These are phyloP conservation scores for Anticlea derivata DNA, from an alignment of 2,888 invertebrate species.

Conservation along the genomic window DNA sequence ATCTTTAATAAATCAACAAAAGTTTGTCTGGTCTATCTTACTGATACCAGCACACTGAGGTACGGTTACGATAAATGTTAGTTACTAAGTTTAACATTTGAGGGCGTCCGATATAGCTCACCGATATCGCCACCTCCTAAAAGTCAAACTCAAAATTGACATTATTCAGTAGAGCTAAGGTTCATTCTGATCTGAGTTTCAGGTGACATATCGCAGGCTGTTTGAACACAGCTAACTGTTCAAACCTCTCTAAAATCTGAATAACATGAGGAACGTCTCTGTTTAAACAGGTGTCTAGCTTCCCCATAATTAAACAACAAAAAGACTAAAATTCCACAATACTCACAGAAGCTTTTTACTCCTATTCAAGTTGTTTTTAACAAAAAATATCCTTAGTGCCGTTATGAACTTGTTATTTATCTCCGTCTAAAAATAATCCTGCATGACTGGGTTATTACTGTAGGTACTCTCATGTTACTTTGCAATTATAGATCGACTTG, in stretches of 20 bases:
- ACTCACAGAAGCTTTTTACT: constrained; percentile 19
- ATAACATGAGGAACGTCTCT: not conserved
- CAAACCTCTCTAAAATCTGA: not conserved
- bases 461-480: not conserved
- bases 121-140: no score
- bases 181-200: no score
- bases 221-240: no score
- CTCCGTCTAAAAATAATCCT: constrained; percentile 19
- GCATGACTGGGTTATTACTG: constrained; percentile 12
- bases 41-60: no score
- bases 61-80: no score
- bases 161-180: no score
- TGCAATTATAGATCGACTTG: not conserved
- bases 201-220: no score
- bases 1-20: no score
- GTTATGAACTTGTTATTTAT: constrained; percentile 20
- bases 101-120: no score
- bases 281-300: constrained; percentile 22
- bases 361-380: constrained; percentile 24
- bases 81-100: no score
- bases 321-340: constrained; percentile 15
- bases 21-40: no score
- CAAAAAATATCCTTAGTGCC: constrained; percentile 21
- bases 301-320: constrained; percentile 16
- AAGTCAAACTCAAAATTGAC: no score